Conservation (phyloP, 1,140 invertebrate species). For the Psix sp. region DNA sequence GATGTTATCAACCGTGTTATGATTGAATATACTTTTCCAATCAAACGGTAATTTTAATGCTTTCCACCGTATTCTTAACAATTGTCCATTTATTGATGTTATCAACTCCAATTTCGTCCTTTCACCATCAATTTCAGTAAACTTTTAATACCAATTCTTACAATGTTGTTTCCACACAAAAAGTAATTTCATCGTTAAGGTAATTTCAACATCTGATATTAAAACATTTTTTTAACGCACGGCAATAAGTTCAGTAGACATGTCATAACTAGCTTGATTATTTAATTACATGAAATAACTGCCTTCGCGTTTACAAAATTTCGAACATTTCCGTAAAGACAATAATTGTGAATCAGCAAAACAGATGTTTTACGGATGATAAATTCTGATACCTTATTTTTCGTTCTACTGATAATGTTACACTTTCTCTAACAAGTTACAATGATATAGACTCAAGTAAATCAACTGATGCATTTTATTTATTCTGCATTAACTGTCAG, state of each 20-base stretch:
- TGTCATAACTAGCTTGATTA: conserved; percentile 37
- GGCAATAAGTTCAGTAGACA: conserved; percentile 1
- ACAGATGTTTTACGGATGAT: conserved; percentile 47
- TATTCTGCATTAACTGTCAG: too few species aligned
- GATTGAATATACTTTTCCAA: conserved; percentile 20
- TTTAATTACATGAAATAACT: conserved; percentile 35
- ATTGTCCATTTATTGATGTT: conserved; percentile 22
- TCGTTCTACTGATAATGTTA: conserved; percentile 20
- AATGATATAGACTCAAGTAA: too few species aligned
- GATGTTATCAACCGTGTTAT: conserved; percentile 7
- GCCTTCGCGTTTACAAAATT: conserved; percentile 33
- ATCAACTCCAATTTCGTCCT: conserved; percentile 23
- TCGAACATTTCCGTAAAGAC: conserved; percentile 20
- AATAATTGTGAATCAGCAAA: conserved; percentile 21
- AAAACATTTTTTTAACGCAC: not conserved
- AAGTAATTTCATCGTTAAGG: conserved; percentile 2
- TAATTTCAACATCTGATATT: conserved; percentile 2
- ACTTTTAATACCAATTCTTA: not conserved
- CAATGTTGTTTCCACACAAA: conserved; percentile 4
- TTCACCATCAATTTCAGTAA: conserved; percentile 27
- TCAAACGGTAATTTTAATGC: conserved; percentile 30
- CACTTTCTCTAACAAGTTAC: conserved; percentile 26
- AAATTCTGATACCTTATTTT: conserved; percentile 32
- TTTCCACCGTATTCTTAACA: conserved; percentile 30
- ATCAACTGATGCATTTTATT: too few species aligned